These are phyloP conservation scores for Tubiluchus corallicola DNA, from an alignment of 2,888 invertebrate species.

Conservation along the genomic window DNA sequence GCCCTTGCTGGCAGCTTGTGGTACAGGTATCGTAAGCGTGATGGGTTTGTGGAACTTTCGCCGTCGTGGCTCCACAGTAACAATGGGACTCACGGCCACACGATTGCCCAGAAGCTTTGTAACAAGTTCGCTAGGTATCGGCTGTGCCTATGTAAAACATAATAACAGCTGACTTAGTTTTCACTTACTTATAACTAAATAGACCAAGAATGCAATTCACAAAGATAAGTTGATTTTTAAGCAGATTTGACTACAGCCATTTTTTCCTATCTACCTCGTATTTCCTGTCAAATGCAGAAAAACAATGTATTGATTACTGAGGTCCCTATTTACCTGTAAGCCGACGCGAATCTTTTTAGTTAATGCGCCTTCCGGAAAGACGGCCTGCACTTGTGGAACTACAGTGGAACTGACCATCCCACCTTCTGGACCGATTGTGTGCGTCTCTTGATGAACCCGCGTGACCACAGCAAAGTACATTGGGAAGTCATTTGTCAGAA, in stretches of 20 bases:
- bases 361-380: conserved; percentile 94
- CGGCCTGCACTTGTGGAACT: conserved; percentile 96
- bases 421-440: conserved; percentile 95
- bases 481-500: conserved; percentile 94
- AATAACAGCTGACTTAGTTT: too few relatives aligned
- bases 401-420: conserved; percentile 98
- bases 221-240: too few relatives aligned
- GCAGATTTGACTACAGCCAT: too few relatives aligned
- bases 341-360: conserved; percentile 99
- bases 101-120: conserved; percentile 91
- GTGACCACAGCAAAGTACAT: conserved; percentile 99
- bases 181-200: too few relatives aligned
- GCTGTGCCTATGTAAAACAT: conserved; percentile 61
- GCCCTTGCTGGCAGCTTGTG: conserved; percentile 85
- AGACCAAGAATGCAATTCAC: too few relatives aligned
- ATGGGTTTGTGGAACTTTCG: conserved; percentile 99
- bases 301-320: too few relatives aligned
- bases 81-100: conserved; percentile 96
- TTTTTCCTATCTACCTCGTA: too few relatives aligned
- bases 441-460: conserved; percentile 88
- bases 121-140: conserved; percentile 87
- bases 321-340: conserved; percentile 80
- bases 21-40: conserved; percentile 94
- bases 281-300: too few relatives aligned
- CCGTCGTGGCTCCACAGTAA: conserved; percentile 93